Conservation (phyloP, 2,797 vertebrate species). For the Silurus aristotelis region DNA sequence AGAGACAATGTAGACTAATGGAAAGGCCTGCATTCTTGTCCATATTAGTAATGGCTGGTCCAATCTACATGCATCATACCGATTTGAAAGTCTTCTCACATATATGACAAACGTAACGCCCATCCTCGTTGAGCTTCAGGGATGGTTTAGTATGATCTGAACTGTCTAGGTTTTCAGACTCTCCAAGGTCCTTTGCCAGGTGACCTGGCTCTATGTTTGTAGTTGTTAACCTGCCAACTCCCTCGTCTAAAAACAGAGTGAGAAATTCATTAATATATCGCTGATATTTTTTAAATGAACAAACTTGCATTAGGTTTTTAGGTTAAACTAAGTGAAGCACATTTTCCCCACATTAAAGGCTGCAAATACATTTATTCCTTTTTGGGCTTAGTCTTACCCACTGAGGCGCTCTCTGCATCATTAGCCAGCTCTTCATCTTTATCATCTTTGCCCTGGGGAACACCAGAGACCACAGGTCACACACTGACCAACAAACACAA, state of each 20-base stretch:
- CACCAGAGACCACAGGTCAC: constrained; percentile 49
- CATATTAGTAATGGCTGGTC: not conserved
- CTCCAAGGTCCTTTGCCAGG: not conserved
- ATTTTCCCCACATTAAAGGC: not conserved
- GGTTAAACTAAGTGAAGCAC: not conserved
- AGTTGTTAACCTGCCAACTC: constrained; percentile 37
- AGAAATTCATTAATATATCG: not conserved
- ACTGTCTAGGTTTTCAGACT: constrained; percentile 34
- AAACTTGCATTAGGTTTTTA: not conserved
- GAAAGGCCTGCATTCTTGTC: not conserved
- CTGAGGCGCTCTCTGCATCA: constrained; percentile 53
- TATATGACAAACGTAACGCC: constrained; percentile 85
- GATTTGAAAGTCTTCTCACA: constrained; percentile 98
- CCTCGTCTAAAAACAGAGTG: constrained; percentile 55
- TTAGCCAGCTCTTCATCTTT: constrained; percentile 52
- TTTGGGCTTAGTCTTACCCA: constrained; percentile 41
- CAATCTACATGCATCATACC: constrained; percentile 62
- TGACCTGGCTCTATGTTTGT: constrained; percentile 63
- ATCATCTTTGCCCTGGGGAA: constrained; percentile 55
- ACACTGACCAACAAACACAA: constrained; percentile 7
- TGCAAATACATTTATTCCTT: not conserved
- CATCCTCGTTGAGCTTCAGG: constrained; percentile 83
- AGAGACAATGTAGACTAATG: not conserved
- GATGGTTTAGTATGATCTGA: constrained; percentile 69
- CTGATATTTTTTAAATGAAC: not conserved